A percentile compares a stretch with the other conserved stretches of the same genome.
Conservation (phyloP, 2,797 vertebrate genomes). For the Naso thynnoides region DNA sequence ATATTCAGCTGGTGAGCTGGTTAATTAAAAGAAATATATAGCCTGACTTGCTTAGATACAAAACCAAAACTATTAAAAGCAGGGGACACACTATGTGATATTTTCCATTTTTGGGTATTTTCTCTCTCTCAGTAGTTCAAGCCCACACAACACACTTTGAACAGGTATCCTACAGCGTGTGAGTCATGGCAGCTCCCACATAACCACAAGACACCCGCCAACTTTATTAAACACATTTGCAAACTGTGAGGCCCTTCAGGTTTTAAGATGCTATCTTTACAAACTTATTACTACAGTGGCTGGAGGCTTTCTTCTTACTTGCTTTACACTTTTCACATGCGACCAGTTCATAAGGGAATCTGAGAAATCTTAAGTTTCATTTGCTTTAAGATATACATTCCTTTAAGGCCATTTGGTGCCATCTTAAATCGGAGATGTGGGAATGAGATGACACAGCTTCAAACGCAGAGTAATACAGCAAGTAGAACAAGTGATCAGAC, state of each 20-base stretch:
- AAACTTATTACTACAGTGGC: conserved; percentile 17
- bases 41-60: background rate
- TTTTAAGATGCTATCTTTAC: conserved; percentile 6
- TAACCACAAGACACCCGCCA: conserved; percentile 33
- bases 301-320: background rate
- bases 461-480: background rate
- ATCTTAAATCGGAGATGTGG: background rate
- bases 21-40: background rate
- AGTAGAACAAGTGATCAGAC: background rate
- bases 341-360: conserved; percentile 1
- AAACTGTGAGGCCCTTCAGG: conserved; percentile 21
- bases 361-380: conserved; percentile 1
- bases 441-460: conserved; percentile 8
- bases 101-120: conserved; percentile 42
- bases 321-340: background rate
- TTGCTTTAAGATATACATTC: background rate
- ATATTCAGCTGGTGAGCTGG: background rate
- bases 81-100: conserved; percentile 6
- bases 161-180: conserved; percentile 56
- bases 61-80: background rate
- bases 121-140: conserved; percentile 39
- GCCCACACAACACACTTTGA: conserved; percentile 51
- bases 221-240: conserved; percentile 43
- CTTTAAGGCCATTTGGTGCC: conserved; percentile 3
- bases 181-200: conserved; percentile 64